A percentile compares a stretch with the other conserved stretches of the same genome.
Conservation (phyloP, 1,140 invertebrate genomes). For the Pinna nobilis region DNA sequence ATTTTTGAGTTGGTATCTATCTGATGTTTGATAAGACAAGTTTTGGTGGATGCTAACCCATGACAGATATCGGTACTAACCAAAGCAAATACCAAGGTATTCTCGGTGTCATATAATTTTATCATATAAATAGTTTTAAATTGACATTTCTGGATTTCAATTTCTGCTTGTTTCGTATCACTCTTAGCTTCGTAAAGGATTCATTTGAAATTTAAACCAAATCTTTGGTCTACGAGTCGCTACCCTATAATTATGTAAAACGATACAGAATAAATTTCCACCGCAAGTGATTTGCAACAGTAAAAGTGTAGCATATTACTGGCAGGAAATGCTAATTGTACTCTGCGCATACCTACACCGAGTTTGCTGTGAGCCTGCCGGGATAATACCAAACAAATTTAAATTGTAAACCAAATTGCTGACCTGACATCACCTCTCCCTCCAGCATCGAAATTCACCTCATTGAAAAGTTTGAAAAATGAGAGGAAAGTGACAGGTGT, state of each 20-base stretch:
- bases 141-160: too few species aligned
- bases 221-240: conserved; percentile 11
- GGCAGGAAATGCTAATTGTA: conserved; percentile 9
- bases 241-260: conserved; percentile 17
- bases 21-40: too few species aligned
- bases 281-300: conserved; percentile 10
- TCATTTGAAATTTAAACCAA: too few species aligned
- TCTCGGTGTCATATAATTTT: too few species aligned
- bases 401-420: not conserved
- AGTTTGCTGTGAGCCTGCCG: not conserved
- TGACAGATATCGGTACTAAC: too few species aligned
- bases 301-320: conserved; percentile 14
- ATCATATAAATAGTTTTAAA: too few species aligned
- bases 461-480: conserved; percentile 20
- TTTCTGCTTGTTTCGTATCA: too few species aligned
- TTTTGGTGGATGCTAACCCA: too few species aligned
- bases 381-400: conserved; percentile 3
- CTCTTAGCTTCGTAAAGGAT: too few species aligned
- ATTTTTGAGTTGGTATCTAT: too few species aligned
- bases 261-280: not conserved
- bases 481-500: conserved; percentile 43
- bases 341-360: not conserved
- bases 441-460: conserved; percentile 9
- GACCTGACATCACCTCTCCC: conserved; percentile 14
- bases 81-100: too few species aligned